Evolutionary conservation across 2,797 vertebrate species (phyloP).

Genomic region (Aplochiton taeniatus): DNA sequence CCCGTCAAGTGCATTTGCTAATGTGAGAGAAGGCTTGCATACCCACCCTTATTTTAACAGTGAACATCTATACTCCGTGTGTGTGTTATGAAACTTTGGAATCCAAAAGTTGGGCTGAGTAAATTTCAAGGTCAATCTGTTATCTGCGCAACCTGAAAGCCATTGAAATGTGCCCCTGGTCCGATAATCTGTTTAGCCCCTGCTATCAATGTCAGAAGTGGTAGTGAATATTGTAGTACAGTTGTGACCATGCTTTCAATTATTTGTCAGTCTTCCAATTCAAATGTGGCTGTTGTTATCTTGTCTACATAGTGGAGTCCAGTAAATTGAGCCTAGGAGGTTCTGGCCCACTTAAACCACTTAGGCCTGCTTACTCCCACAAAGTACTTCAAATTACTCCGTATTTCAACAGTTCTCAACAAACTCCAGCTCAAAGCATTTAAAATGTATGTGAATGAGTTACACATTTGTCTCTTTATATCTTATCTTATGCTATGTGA

Average conservation of each 20-base stretch:
- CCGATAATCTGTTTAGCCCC: constrained; percentile 19
- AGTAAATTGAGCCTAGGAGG: too few species aligned
- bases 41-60: too few species aligned
- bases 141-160: constrained; percentile 25
- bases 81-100: background rate
- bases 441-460: background rate
- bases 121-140: constrained; percentile 28
- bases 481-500: background rate
- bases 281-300: too few species aligned
- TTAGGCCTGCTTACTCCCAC: too few species aligned
- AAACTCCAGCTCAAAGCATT: constrained; percentile 1
- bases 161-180: constrained; percentile 26
- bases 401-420: too few species aligned
- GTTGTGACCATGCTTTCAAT: background rate
- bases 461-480: constrained; percentile 1
- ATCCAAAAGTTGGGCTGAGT: constrained; percentile 13
- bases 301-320: too few species aligned
- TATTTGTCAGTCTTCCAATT: too few species aligned
- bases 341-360: too few species aligned
- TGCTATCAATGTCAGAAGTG: background rate
- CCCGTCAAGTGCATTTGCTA: too few species aligned
- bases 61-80: too few species aligned
- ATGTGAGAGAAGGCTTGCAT: too few species aligned
- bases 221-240: background rate
- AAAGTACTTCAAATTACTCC: too few species aligned